These are phyloP conservation scores for Alsophila aescularia DNA, from an alignment of 2,888 invertebrate genomes.

Conservation along the genomic window DNA sequence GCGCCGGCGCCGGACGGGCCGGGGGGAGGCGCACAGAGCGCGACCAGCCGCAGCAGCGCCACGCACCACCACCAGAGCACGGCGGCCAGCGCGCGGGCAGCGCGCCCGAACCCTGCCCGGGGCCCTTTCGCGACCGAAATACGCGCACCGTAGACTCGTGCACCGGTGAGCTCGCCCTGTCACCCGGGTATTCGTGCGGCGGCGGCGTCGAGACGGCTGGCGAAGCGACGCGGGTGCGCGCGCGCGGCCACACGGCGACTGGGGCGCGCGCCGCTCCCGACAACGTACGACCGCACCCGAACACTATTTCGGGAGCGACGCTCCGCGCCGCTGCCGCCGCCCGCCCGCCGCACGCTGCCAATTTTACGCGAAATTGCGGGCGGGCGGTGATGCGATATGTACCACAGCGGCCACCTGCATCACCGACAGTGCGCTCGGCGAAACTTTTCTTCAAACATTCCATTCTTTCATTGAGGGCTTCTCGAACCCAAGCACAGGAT, in stretches of 20 bases:
- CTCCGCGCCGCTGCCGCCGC: constrained; percentile 77
- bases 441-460: constrained; percentile 51
- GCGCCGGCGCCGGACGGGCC: constrained; percentile 69
- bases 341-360: constrained; percentile 82
- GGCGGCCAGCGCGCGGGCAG: constrained; percentile 83
- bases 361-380: constrained; percentile 85
- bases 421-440: constrained; percentile 48
- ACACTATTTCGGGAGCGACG: constrained; percentile 84
- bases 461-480: constrained; percentile 54
- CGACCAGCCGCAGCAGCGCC: constrained; percentile 83
- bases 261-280: constrained; percentile 79
- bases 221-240: constrained; percentile 80
- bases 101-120: constrained; percentile 79
- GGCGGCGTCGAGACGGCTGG: constrained; percentile 69
- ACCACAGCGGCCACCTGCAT: constrained; percentile 69
- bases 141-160: constrained; percentile 75
- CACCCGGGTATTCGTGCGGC: constrained; percentile 68
- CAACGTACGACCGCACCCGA: constrained; percentile 79
- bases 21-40: constrained; percentile 79
- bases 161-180: constrained; percentile 64
- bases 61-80: constrained; percentile 83
- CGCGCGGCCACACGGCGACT: constrained; percentile 83
- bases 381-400: constrained; percentile 84
- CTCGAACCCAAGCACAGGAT: not conserved
- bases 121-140: constrained; percentile 79